A percentile compares a stretch with the other conserved stretches of the same genome.
Evolutionary conservation across 2,888 invertebrate species (phyloP).

Genomic region (Dryadula phaetusa): DNA sequence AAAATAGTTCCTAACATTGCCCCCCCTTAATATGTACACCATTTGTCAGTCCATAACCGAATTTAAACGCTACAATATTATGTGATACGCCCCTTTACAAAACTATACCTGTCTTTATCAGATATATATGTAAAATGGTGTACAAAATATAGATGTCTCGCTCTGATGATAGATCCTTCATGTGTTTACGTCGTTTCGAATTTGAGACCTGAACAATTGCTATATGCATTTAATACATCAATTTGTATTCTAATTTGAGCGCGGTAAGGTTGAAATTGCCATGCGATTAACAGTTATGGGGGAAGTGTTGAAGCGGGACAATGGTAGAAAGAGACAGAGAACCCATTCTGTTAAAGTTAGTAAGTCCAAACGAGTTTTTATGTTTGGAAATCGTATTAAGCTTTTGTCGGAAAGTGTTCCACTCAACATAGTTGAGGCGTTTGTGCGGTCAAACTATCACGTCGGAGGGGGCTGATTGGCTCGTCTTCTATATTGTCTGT

Average conservation of each 20-base stretch:
- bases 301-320: conserved; percentile 77
- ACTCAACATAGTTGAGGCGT: conserved; percentile 82
- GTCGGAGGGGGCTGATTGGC: conserved; percentile 79
- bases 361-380: conserved; percentile 83
- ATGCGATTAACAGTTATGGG: conserved; percentile 58
- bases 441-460: conserved; percentile 81
- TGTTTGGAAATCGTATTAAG: conserved; percentile 85
- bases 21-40: conserved; percentile 84
- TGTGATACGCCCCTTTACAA: conserved; percentile 68
- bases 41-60: conserved; percentile 84
- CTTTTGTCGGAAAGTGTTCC: conserved; percentile 84
- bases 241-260: conserved; percentile 39
- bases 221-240: conserved; percentile 45
- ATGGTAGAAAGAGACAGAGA: conserved; percentile 70
- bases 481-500: conserved; percentile 74
- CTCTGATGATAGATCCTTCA: conserved; percentile 62
- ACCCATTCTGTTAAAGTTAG: conserved; percentile 80
- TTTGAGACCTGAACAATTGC: conserved; percentile 65
- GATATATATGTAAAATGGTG: conserved; percentile 38
- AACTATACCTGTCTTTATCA: conserved; percentile 59
- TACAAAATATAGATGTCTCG: conserved; percentile 56
- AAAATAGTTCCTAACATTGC: conserved; percentile 84
- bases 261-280: conserved; percentile 47
- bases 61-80: conserved; percentile 79
- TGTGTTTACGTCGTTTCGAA: conserved; percentile 69